phyloP scores from a whole-genome alignment of 1,140 invertebrate species.

The Charaxes varanes region DNA sequence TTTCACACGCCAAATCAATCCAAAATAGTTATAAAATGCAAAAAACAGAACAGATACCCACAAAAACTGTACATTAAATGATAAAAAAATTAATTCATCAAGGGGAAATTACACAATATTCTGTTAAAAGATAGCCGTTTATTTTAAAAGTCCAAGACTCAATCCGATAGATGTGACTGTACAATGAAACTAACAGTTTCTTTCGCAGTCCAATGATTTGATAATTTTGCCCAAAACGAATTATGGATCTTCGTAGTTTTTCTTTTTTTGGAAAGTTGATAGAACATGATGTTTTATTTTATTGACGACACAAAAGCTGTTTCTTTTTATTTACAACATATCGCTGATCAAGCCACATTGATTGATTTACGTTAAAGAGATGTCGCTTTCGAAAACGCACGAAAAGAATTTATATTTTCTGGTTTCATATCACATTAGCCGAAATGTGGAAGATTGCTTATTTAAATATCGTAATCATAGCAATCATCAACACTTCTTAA shows the following conservation, averaged over 20 bases:
- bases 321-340: constrained; percentile 21
- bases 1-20: constrained; percentile 35
- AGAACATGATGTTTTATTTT: too few relatives aligned
- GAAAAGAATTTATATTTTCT: too few relatives aligned
- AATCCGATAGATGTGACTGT: constrained; percentile 23
- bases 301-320: constrained; percentile 44
- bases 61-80: too few relatives aligned
- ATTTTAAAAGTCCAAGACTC: constrained; percentile 33
- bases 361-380: constrained; percentile 40
- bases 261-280: constrained; percentile 25
- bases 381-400: constrained; percentile 21
- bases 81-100: too few relatives aligned
- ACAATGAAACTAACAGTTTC: constrained; percentile 31
- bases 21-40: background rate
- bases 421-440: constrained; percentile 5
- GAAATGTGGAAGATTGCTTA: constrained; percentile 64
- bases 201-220: constrained; percentile 51
- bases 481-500: constrained; percentile 64
- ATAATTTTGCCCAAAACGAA: constrained; percentile 51
- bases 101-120: constrained; percentile 22
- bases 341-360: constrained; percentile 48
- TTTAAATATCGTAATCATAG: constrained; percentile 24
- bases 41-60: constrained; percentile 4
- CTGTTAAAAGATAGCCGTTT: constrained; percentile 45
- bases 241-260: constrained; percentile 72